Evolutionary conservation across 2,113 vertebrate genomes (phyloP), one percentile per base, ranked within the genome.

Genomic region (Hyla sarda): DNA sequence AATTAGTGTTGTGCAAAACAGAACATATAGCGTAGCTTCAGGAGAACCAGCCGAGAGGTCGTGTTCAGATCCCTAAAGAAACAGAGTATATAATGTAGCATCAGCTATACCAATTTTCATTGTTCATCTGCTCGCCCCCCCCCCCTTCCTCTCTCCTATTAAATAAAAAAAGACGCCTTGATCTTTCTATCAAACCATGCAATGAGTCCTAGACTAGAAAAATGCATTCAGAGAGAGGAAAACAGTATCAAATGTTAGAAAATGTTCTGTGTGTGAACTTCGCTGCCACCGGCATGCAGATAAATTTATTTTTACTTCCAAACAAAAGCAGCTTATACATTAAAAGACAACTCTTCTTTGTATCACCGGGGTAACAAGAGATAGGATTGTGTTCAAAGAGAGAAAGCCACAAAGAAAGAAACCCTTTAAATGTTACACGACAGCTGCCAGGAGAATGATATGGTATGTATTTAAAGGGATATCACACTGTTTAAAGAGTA

Each of bases 351-450:
- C 50, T 58, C 48, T 23, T 69, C 77, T 79, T 41, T 48, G 28
- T 25, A 81, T 86, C 76, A 58, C 84, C 75, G 72, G 65, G 84
- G 65, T n/a, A 79, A 85, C 74, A 37, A 16, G n/a, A 13, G 73
- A 84, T 21, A 34, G 56, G 56, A 77, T 58, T 48, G 52, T 54
- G 12, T 62, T 62, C 45, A 77, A 77, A 84, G 56, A 21, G 50
- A 83, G 50, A 73, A 83, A 58, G 10, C 67, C 19, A 65, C n/a
- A 45, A 74, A 58, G 69, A 75, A 83, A 60, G 7, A 19, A 75
- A 16, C 17, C 45, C 28, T 65, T 82, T 52, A 67, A 32, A 82
- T 52, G 48, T 32, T 32, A 32, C 25, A 81, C 13, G 58, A 56
- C 78, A 65, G 21, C n/a, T n/a, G 11, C 48, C 25, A 48, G 19